Evolutionary conservation across 2,888 invertebrate genomes (phyloP).

Genomic region (Eumerus sabulonum): DNA sequence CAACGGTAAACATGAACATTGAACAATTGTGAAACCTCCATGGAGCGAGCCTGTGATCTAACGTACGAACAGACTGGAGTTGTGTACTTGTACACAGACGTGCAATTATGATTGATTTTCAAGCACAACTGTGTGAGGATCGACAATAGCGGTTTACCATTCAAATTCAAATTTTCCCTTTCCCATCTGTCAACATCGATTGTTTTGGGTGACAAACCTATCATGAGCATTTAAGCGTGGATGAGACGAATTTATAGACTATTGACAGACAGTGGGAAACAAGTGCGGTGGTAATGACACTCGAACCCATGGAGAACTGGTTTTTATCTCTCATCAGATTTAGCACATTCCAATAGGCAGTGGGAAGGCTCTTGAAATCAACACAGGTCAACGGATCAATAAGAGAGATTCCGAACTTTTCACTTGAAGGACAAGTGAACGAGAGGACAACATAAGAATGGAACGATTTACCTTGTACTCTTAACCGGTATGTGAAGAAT

Average conservation of each 20-base stretch:
- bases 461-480: too few species aligned
- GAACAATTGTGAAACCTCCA: constrained; percentile 62
- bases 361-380: too few species aligned
- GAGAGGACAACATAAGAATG: too few species aligned
- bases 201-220: too few species aligned
- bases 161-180: too few species aligned
- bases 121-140: constrained; percentile 3
- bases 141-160: constrained; percentile 8
- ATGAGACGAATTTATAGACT: too few species aligned
- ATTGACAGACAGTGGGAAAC: constrained; percentile 25
- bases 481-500: too few species aligned
- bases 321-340: constrained; percentile 21
- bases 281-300: constrained; percentile 6
- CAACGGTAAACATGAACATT: constrained; percentile 33
- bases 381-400: too few species aligned
- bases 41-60: constrained; percentile 45
- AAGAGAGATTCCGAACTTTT: too few species aligned
- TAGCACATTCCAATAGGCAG: too few species aligned
- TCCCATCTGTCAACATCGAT: neutral
- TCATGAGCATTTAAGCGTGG: too few species aligned
- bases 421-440: too few species aligned
- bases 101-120: constrained; percentile 50
- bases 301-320: constrained; percentile 11
- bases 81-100: neutral
- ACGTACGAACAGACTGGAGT: constrained; percentile 14